phyloP scores from a whole-genome alignment of 1,140 invertebrate genomes.

The Varroa destructor region DNA sequence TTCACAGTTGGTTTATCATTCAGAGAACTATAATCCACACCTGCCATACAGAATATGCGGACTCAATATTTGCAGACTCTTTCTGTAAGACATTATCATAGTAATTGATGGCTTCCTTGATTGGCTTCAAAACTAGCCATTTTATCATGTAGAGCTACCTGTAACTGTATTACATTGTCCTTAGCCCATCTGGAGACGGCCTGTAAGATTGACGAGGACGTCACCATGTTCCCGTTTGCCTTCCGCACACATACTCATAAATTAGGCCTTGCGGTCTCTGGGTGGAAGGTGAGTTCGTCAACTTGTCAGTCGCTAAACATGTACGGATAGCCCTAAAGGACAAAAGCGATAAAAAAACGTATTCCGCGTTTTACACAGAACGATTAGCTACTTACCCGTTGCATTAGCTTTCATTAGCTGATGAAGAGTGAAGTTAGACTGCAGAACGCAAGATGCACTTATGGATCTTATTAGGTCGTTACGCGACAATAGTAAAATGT shows the following conservation, averaged over 20 bases:
- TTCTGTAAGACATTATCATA: slow-evolving; percentile 32
- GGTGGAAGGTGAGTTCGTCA: slow-evolving; percentile 56
- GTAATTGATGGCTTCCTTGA: slow-evolving; percentile 13
- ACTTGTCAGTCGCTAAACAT: slow-evolving; percentile 37
- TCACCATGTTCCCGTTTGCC: slow-evolving; percentile 80
- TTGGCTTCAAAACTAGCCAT: background rate
- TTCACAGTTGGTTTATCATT: too few relatives aligned
- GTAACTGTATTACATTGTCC: slow-evolving; percentile 28
- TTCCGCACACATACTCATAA: slow-evolving; percentile 86
- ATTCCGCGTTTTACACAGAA: too few relatives aligned
- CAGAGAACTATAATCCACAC: too few relatives aligned
- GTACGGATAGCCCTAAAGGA: too few relatives aligned
- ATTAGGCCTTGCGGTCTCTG: slow-evolving; percentile 69
- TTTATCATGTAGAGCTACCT: slow-evolving; percentile 14
- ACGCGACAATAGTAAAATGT: too few relatives aligned
- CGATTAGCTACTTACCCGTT: too few relatives aligned
- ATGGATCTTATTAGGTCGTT: too few relatives aligned
- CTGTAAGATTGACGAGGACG: slow-evolving; percentile 63
- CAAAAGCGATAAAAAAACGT: too few relatives aligned
- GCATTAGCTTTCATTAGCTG: too few relatives aligned
- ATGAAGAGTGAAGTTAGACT: too few relatives aligned
- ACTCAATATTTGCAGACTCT: slow-evolving; percentile 36
- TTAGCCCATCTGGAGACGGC: slow-evolving; percentile 73
- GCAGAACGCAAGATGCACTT: too few relatives aligned
- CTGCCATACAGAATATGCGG: slow-evolving; percentile 34